Percentiles rank a stretch among this genome's conserved stretches.
phyloP scores from a whole-genome alignment of 2,113 vertebrate genomes.

The Protobothrops flavoviridis region DNA sequence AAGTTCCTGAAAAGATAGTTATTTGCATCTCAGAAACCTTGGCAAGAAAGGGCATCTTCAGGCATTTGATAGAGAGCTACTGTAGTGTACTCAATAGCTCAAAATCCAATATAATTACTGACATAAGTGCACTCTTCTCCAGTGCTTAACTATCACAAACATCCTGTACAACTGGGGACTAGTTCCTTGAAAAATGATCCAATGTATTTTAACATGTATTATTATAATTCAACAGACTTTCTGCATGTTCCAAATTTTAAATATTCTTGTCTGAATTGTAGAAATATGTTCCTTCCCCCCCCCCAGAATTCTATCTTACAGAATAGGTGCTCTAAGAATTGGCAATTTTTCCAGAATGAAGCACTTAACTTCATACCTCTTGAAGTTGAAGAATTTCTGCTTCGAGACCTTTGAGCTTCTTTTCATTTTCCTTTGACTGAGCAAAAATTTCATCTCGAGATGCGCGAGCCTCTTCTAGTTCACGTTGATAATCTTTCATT shows the following conservation, averaged over 20 bases:
- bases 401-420: constrained; percentile 92
- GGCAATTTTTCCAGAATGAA: not conserved
- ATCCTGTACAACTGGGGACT: not conserved
- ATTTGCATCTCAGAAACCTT: not conserved
- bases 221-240: not conserved
- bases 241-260: not conserved
- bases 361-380: constrained; percentile 73
- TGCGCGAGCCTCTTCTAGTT: constrained; percentile 91
- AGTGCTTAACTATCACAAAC: not conserved
- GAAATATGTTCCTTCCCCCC: not conserved
- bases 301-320: not conserved
- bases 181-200: not conserved
- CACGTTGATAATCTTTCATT: constrained; percentile 96
- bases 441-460: constrained; percentile 96
- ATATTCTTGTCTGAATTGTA: not conserved
- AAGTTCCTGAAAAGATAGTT: constrained; percentile 73
- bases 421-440: constrained; percentile 96
- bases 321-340: not conserved
- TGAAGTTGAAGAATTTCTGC: constrained; percentile 95
- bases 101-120: not conserved
- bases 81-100: not conserved
- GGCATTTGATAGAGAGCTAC: not conserved
- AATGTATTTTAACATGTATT: not conserved
- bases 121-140: not conserved
- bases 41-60: not conserved